Evolutionary conservation across 2,888 invertebrate genomes (phyloP), one percentile per base, ranked within the genome.

Genomic region (Rotaria socialis): DNA sequence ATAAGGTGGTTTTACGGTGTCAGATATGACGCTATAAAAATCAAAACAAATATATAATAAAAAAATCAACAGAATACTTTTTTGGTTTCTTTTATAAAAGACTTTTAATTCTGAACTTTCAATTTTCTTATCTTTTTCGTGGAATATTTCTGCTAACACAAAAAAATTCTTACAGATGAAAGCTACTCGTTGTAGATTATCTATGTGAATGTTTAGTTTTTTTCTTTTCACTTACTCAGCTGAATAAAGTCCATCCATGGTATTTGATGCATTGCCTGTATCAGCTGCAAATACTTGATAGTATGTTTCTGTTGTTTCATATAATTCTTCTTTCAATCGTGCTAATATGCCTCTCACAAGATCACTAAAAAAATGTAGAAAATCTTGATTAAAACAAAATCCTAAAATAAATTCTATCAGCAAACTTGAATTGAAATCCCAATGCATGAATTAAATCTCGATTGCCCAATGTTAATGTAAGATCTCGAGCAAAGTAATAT

Each of bases 401-500:
- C 2, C 35, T 35, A 35, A 35, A 35, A 8, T 11, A 27, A 14
- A 24, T 56, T 8, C 6, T 8, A 27, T 60, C 14, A 19, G 35
- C 67, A 19, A 4, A 67, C 67, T 67, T 35, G 19, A 67, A 67
- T 67, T 67, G 80, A 80, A n/a, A 47, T 47, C 80, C 80, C 16
- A 80, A 47, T 2, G 80, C 43, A 47, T 47, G 80, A 14, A 80
- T 80, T n/a, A 47, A 24, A 8, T 43, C 47, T 80, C 47, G 24
- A 80, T 80, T 80, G 43, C 80, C 80, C 19, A 80, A 80, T 43
- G 80, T 80, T 47, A 80, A 47, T 80, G 80, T 80, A 11, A 80
- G 24, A 80, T 80, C 80, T 47, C 80, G 80, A 41, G 80, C 80
- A 80, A 80, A 80, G 47, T 80, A 80, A 80, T 80, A 80, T 80